Evolutionary conservation across 2,797 vertebrate genomes (phyloP).

Genomic region (Pipistrellus nathusii): DNA sequence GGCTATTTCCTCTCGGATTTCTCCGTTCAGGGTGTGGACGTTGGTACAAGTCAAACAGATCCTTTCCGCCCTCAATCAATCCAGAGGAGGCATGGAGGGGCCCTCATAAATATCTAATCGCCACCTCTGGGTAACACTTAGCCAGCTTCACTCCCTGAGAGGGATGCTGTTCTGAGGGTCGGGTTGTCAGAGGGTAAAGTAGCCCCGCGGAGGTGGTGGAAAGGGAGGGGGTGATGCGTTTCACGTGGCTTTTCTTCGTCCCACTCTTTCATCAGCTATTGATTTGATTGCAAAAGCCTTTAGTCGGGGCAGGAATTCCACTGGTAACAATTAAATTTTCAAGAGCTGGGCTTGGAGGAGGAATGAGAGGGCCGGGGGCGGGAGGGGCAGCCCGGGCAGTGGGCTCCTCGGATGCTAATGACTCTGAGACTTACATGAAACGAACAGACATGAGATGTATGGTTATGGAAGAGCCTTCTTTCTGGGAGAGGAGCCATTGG

Average conservation of each 20-base stretch:
- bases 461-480: conserved; percentile 83
- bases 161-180: conserved; percentile 67
- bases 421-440: conserved; percentile 84
- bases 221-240: conserved; percentile 55
- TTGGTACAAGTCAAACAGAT: conserved; percentile 73
- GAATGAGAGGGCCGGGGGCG: conserved; percentile 18
- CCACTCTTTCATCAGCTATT: conserved; percentile 80
- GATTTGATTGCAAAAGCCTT: conserved; percentile 79
- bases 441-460: conserved; percentile 87
- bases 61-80: conserved; percentile 75
- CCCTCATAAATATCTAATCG: conserved; percentile 80
- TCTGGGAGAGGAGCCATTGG: conserved; percentile 85
- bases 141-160: conserved; percentile 75
- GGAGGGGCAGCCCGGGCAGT: neutral
- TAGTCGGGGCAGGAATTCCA: conserved; percentile 80
- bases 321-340: conserved; percentile 81
- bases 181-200: conserved; percentile 6
- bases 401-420: conserved; percentile 78
- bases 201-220: neutral
- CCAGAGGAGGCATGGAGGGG: conserved; percentile 69
- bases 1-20: conserved; percentile 8
- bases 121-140: conserved; percentile 73
- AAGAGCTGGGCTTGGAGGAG: conserved; percentile 79
- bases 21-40: neutral
- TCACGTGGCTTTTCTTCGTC: conserved; percentile 66